Evolutionary conservation across 2,888 invertebrate species (phyloP), one percentile per base, ranked within the genome.

Genomic region (Temnothorax unifasciatus): DNA sequence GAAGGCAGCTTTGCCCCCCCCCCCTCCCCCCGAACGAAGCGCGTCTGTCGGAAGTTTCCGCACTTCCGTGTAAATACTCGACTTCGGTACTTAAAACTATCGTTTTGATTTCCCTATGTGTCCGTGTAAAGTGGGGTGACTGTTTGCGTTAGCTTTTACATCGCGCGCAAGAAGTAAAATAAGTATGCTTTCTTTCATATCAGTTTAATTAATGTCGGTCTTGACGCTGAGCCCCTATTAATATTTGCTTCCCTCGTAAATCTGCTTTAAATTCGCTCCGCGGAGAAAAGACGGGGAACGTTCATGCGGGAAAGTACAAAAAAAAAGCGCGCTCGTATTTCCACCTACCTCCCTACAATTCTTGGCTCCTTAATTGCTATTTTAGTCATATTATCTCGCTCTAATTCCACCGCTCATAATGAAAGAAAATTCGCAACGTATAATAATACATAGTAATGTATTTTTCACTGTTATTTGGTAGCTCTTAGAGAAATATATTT

Each of bases 131-230:
- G 4, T 11, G 21, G 34, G 9, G 9, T 29, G 68, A 52, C 54
- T 71, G 73, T 73, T 77, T 57, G 77, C 57, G 71, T 41, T 50
- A 50, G 38, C 50, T 64, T 63, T 59, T 73, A 73, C 77, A 52
- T 50, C 47, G 59, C 73, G 47, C 47, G 59, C 73, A 73, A 81
- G 59, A 81, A 61, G 59, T 73, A 59, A 79, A 79, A 79, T 71
- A 59, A 59, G 79, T 61, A 8, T 57, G 79, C 34, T 47, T 57
- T 52, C 73, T 73, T 57, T 59, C 79, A 81, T 81, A 73, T 81
- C 73, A 13, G 73, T 81, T 73, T 81, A 81, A 81, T 81, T 81
- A 81, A 81, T 81, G 79, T 81, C 73, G 73, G 79, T 73, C 73
- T 50, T 61, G 79, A 73, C 79, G 59, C 59, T 47, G 73, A 77